A percentile compares a stretch with the other conserved stretches of the same genome.
phyloP scores from a whole-genome alignment of 2,797 vertebrate genomes.

The Pipistrellus pygmaeus region DNA sequence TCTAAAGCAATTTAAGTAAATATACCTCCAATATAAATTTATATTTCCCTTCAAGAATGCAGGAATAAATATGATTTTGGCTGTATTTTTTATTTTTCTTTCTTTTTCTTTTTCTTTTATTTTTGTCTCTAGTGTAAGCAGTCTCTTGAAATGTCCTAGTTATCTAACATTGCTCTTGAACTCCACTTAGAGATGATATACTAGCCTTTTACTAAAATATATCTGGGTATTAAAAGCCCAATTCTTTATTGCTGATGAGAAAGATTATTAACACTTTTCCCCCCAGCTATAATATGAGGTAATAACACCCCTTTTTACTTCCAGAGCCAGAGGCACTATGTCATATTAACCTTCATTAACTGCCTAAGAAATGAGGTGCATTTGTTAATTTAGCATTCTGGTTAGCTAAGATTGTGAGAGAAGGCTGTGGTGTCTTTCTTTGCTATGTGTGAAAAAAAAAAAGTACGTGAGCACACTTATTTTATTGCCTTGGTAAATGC shows the following conservation, averaged over 20 bases:
- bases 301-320: slow-evolving; percentile 75
- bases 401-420: slow-evolving; percentile 38
- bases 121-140: slow-evolving; percentile 6
- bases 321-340: slow-evolving; percentile 72
- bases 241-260: slow-evolving; percentile 75
- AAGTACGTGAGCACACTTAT: neutral
- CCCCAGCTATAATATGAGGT: slow-evolving; percentile 71
- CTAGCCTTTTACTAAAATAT: slow-evolving; percentile 76
- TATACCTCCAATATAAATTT: neutral
- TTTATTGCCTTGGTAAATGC: neutral
- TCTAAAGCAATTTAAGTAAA: neutral
- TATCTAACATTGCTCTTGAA: slow-evolving; percentile 62
- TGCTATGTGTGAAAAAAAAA: neutral
- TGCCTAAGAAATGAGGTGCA: slow-evolving; percentile 66
- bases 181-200: slow-evolving; percentile 74
- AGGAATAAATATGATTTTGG: slow-evolving; percentile 6
- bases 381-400: slow-evolving; percentile 70
- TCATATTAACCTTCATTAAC: slow-evolving; percentile 81
- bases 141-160: slow-evolving; percentile 57
- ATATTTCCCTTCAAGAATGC: neutral
- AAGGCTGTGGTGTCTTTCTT: slow-evolving; percentile 13
- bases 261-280: slow-evolving; percentile 77
- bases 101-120: neutral
- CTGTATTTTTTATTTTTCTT: neutral
- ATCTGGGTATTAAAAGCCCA: slow-evolving; percentile 79